Base-by-base conservation (phyloP, 2,113 vertebrate species). In the Centrocercus urophasianus region DNA sequence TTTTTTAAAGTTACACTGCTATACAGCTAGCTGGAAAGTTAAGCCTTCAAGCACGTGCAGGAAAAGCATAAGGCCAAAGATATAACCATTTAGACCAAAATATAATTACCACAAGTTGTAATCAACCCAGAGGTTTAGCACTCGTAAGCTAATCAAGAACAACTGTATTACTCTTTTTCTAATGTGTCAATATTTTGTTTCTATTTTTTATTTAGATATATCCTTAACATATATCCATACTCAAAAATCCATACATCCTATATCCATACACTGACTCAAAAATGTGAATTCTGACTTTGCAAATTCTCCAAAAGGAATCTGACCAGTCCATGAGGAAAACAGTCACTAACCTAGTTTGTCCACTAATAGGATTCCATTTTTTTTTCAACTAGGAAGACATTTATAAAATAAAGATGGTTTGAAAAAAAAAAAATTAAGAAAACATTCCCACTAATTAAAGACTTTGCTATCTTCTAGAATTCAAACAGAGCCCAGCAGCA, bases 51-150 rank as follows among this genome's bases (percentile, higher is more conserved):
- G 13, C 64, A 75, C 30, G 66, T 1, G 11, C 4, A 63, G 36
- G 22, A 24, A 20, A 76, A 84, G 15, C 22, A 3, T 40, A 80
- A 70, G 8, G 19, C n/a, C 30, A 70, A 20, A 21, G 12, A 7
- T 27, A 65, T 9, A 15, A 54, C 19, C 80, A 7, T 40, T 86
- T 82, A 65, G 24, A 92, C 56, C 4, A 7, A 80, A 73, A 5
- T 30, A 83, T 30, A 30, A 89, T 14, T 13, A 32, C 74, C 7
- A 11, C 21, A 75, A 79, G 64, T 92, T 86, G 74, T 64, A 83
- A 83, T 83, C 34, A 67, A 67, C 24, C 64, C 6, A 74, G 10
- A 76, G 20, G 42, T 91, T 80, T 77, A 94, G 20, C 40, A 87
- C 17, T 82, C 78, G 79, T 27, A 66, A 64, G 54, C 38, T 71